Conservation (phyloP, 2,797 vertebrate species). For the Carapus acus region DNA sequence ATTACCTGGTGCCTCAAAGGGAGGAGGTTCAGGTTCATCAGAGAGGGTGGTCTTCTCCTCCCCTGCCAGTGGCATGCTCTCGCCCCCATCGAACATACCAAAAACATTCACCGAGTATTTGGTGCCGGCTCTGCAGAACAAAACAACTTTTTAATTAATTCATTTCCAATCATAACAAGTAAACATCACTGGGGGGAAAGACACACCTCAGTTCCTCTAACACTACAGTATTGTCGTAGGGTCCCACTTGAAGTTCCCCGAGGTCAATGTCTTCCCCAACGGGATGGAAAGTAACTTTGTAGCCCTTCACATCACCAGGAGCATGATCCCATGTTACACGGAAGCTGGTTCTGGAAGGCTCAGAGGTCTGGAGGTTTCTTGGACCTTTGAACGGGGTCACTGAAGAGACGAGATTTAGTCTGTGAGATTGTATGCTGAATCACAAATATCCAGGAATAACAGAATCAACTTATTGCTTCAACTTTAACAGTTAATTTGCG, state of each 20-base stretch:
- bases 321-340: constrained; percentile 95
- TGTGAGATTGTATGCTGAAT: background rate
- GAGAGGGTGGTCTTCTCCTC: constrained; percentile 93
- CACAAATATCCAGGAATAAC: background rate
- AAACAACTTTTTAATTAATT: constrained; percentile 13
- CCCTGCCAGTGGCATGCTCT: constrained; percentile 90
- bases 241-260: constrained; percentile 84
- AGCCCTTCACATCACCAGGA: constrained; percentile 88
- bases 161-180: background rate
- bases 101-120: constrained; percentile 94
- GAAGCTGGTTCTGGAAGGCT: constrained; percentile 92
- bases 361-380: constrained; percentile 92
- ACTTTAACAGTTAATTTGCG: too few species aligned
- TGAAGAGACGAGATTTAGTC: constrained; percentile 42
- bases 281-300: constrained; percentile 93
- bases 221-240: constrained; percentile 95
- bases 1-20: constrained; percentile 62
- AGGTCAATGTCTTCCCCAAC: constrained; percentile 75
- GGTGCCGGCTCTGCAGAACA: constrained; percentile 81
- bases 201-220: constrained; percentile 92
- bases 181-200: background rate
- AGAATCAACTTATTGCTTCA: background rate
- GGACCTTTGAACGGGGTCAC: constrained; percentile 89
- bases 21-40: constrained; percentile 72
- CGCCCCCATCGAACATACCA: constrained; percentile 95